phyloP scores from a whole-genome alignment of 2,797 vertebrate genomes.

The Falco columbarius region DNA sequence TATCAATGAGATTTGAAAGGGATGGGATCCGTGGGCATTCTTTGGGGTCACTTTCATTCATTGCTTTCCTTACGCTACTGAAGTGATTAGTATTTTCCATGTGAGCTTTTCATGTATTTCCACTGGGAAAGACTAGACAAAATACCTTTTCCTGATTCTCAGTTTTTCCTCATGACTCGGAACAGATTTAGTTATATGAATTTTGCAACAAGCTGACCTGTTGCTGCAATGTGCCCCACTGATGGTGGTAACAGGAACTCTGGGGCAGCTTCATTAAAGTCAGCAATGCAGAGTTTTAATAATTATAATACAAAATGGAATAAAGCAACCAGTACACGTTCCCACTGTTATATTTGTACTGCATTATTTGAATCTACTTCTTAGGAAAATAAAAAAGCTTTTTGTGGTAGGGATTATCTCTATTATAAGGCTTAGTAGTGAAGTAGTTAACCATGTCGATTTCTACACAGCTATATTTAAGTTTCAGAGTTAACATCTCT shows the following conservation, averaged over 20 bases:
- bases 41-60: not conserved
- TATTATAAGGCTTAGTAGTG: not conserved
- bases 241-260: not conserved
- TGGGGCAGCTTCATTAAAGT: not conserved
- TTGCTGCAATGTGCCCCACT: not conserved
- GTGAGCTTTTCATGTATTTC: not conserved
- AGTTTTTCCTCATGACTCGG: accelerated
- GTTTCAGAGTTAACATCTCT: conserved; percentile 19
- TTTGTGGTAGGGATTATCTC: conserved; percentile 25
- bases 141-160: not conserved
- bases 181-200: not conserved
- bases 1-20: not conserved
- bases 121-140: not conserved
- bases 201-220: not conserved
- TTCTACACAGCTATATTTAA: conserved; percentile 40
- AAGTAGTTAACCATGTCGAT: conserved; percentile 57
- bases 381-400: not conserved
- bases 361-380: not conserved
- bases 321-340: not conserved
- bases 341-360: not conserved
- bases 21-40: not conserved
- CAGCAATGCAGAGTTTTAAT: not conserved
- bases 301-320: not conserved
- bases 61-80: not conserved
- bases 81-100: not conserved